A percentile compares a stretch with the other conserved stretches of the same genome.
Evolutionary conservation across 1,140 invertebrate genomes (phyloP).

Genomic region (Calycopis cecrops): DNA sequence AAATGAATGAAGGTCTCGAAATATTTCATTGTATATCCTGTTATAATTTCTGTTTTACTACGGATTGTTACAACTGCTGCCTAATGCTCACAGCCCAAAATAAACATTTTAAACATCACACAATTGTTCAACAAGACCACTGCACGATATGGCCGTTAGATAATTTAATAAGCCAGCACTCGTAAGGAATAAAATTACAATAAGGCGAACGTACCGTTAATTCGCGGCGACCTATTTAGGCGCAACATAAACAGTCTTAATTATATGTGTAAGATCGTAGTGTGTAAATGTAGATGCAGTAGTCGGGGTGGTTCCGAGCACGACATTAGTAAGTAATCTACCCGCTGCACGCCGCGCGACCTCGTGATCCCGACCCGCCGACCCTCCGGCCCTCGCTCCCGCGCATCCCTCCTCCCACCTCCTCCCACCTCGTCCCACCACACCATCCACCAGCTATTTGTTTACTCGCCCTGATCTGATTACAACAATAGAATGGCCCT

Average conservation of each 20-base stretch:
- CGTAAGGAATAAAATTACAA: no score
- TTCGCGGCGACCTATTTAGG: conserved; percentile 14
- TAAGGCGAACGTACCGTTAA: no score
- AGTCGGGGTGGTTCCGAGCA: conserved; percentile 40
- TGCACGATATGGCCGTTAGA: no score
- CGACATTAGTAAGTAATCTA: conserved; percentile 43
- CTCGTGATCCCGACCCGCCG: conserved; percentile 38
- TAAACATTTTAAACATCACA: no score
- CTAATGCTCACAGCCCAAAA: no score
- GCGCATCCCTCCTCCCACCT: conserved; percentile 22
- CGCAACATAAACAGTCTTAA: conserved; percentile 26
- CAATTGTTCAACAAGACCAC: no score
- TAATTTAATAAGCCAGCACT: no score
- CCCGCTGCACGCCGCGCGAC: conserved; percentile 30
- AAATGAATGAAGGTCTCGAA: no score
- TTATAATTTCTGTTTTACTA: conserved; percentile 26
- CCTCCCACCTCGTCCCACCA: no score
- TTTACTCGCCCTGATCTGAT: conserved; percentile 37
- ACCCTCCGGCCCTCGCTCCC: conserved; percentile 24
- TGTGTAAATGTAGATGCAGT: conserved; percentile 23
- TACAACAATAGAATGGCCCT: conserved; percentile 24
- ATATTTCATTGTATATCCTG: no score
- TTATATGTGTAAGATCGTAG: conserved; percentile 30
- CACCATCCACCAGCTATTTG: conserved; percentile 28
- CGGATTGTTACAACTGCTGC: no score